Evolutionary conservation across 1,140 invertebrate species (phyloP).

Genomic region (Argopecten irradians): DNA sequence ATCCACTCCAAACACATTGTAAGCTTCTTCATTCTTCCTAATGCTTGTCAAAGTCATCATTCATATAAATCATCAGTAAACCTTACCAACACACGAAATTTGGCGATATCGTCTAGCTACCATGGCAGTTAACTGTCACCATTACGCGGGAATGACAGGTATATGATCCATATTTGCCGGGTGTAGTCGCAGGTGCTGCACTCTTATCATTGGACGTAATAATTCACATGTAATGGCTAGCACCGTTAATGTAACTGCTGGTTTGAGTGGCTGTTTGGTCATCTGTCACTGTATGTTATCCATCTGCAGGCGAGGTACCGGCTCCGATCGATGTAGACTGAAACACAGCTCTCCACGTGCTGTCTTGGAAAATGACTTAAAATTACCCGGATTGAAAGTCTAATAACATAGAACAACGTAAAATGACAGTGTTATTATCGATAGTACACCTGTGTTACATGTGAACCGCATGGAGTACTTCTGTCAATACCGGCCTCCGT

Average conservation of each 20-base stretch:
- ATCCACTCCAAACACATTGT: not conserved
- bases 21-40: not conserved
- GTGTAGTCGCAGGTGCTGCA: not conserved
- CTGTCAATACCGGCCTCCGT: not conserved
- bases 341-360: not conserved
- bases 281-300: not conserved
- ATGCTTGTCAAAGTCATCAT: not conserved
- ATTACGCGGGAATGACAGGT: not conserved
- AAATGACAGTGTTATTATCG: not conserved
- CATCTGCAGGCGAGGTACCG: not conserved
- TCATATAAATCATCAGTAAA: not conserved
- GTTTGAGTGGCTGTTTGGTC: not conserved
- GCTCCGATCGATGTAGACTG: conserved; percentile 10
- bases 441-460: not conserved
- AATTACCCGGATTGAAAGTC: not conserved
- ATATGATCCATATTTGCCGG: not conserved
- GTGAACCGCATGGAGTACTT: not conserved
- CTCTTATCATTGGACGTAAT: not conserved
- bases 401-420: not conserved
- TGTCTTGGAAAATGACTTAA: not conserved
- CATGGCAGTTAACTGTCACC: not conserved
- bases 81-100: not conserved
- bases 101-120: not conserved
- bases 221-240: not conserved
- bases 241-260: not conserved